phyloP scores from a whole-genome alignment of 2,113 vertebrate genomes.

The Philantomba maxwellii region DNA sequence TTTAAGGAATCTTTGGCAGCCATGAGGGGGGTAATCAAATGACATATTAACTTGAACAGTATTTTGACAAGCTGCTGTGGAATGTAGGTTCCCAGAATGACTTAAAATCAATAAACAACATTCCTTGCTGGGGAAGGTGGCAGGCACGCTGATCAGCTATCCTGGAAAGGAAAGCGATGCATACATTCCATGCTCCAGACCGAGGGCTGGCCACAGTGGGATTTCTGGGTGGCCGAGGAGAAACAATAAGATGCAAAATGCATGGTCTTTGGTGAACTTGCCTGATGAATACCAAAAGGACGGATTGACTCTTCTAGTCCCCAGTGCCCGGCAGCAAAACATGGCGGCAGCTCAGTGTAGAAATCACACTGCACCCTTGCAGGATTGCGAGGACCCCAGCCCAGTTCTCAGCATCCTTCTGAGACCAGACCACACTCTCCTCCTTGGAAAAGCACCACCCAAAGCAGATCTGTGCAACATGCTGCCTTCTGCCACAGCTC shows the following conservation, averaged over 20 bases:
- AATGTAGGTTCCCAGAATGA: constrained; percentile 57
- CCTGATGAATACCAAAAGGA: neutral
- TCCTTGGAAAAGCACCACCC: constrained; percentile 46
- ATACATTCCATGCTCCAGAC: constrained; percentile 37
- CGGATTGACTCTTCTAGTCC: neutral
- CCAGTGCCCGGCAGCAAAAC: neutral
- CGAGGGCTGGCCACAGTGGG: neutral
- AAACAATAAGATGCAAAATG: neutral
- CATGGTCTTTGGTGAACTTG: neutral
- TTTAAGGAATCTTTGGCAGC: constrained; percentile 27
- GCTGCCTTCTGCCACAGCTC: neutral
- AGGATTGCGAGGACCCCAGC: neutral
- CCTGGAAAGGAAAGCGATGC: neutral
- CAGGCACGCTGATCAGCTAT: neutral
- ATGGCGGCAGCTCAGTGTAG: neutral
- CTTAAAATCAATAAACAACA: constrained; percentile 64
- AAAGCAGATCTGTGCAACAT: neutral
- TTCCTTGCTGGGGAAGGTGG: constrained; percentile 1
- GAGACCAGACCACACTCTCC: constrained; percentile 19
- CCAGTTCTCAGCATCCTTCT: constrained; percentile 30
- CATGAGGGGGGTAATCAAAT: constrained; percentile 22
- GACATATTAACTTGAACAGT: constrained; percentile 53
- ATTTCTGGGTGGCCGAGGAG: neutral
- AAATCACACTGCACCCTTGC: neutral
- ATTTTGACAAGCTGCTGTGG: constrained; percentile 61